Evolutionary conservation across 2,113 vertebrate species (phyloP).

Genomic region (Tragelaphus imberbis): DNA sequence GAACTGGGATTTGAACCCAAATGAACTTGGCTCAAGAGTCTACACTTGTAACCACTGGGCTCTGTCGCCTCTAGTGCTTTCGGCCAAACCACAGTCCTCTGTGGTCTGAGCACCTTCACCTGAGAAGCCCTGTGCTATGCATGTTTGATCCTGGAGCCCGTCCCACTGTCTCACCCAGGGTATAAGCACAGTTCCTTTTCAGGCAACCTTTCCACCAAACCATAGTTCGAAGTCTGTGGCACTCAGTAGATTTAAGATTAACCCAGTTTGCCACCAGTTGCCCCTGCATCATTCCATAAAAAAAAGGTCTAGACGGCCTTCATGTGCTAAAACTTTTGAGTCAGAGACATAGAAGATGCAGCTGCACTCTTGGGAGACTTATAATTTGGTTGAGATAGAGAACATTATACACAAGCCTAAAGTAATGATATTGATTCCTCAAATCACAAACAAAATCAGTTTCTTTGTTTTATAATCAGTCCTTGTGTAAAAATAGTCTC

Average conservation of each 20-base stretch:
- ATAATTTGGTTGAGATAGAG: not conserved
- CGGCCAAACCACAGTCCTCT: too few species aligned
- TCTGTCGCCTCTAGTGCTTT: not conserved
- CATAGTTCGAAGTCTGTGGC: not conserved
- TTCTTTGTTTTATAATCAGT: not conserved
- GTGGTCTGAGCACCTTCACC: not conserved
- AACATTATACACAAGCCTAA: not conserved
- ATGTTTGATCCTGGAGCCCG: not conserved
- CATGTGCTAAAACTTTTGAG: not conserved
- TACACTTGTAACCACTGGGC: not conserved
- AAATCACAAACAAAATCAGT: not conserved
- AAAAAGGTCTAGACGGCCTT: not conserved
- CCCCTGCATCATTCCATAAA: not conserved
- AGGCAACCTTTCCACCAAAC: not conserved
- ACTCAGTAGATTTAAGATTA: not conserved
- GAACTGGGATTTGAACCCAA: not conserved
- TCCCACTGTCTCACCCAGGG: not conserved
- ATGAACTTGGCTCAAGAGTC: not conserved
- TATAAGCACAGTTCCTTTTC: not conserved
- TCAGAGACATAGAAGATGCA: not conserved
- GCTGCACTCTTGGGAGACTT: not conserved
- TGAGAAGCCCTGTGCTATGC: not conserved
- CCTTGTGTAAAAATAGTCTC: not conserved
- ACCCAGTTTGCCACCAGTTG: too few species aligned
- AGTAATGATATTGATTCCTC: not conserved